Evolutionary conservation across 1,140 invertebrate genomes (phyloP).

Genomic region (Acyrthosiphon pisum): DNA sequence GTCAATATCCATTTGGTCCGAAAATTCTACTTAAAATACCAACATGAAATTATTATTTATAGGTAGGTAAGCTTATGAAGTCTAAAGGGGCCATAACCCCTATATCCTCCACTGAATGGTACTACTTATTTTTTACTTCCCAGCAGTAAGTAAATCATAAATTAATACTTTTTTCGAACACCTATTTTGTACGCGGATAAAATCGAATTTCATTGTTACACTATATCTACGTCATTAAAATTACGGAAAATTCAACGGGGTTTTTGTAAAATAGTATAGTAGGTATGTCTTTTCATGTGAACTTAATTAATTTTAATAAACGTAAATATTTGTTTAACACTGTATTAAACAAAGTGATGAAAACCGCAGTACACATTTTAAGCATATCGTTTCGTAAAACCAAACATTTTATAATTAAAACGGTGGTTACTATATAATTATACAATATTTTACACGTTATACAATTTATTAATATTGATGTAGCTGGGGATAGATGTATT

Average conservation of each 20-base stretch:
- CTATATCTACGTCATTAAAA: not conserved
- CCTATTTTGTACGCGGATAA: not conserved
- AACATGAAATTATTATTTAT: too few species aligned
- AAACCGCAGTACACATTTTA: not conserved
- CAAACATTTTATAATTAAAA: constrained; percentile 14
- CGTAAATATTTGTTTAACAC: not conserved
- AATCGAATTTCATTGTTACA: not conserved
- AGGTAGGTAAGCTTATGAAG: too few species aligned
- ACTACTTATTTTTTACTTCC: not conserved
- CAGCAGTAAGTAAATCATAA: not conserved
- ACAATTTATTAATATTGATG: not conserved
- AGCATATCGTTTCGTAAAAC: not conserved
- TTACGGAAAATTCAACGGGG: not conserved
- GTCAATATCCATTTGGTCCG: too few species aligned
- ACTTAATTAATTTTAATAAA: constrained; percentile 21
- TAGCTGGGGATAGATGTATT: not conserved
- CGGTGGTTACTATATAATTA: not conserved
- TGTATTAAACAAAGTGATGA: constrained; percentile 10
- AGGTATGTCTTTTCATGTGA: not conserved
- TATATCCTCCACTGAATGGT: too few species aligned
- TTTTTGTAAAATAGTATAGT: not conserved
- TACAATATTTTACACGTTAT: not conserved
- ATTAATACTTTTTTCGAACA: not conserved
- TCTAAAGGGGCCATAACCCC: too few species aligned
- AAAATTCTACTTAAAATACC: too few species aligned